Base-by-base conservation (phyloP, 1,140 invertebrate genomes). In the Chironomus tepperi region DNA sequence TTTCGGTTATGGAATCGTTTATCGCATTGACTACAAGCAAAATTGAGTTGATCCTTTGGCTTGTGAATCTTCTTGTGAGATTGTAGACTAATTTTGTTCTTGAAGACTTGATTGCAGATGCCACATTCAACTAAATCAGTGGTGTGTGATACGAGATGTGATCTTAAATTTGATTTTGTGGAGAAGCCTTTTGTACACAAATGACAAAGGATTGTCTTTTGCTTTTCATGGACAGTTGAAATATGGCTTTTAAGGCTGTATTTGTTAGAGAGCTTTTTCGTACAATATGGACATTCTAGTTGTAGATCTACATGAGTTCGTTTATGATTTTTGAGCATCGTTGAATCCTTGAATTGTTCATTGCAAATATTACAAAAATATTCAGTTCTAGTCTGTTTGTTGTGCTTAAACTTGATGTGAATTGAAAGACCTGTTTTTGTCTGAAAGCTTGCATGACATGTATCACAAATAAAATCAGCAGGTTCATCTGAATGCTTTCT, bases 51-150 rank as follows among this genome's bases (percentile, higher is more conserved):
- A 5, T 57, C 47, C 15, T 57, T 57, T 57, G 65, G 65, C 7
- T 70, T 70, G 12, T 70, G 65, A 70, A 70, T 70, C 18, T 70
- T 70, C 6, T 21, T 18, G 18, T 70, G 65, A 8, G 65, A 70
- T 19, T 70, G 65, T 6, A 70, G 18, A 19, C 65, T 70, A 9
- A 70, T 18, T 3, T 16, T 18, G 18, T 70, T 70, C 19, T 70
- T 70, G 16, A 70, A 70, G 3, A 19, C 5, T 19, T n/a, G 9
- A 19, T 18, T 6, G 18, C 65, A 70, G 7, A 70, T 21, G 6
- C 19, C 16, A 21, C 65, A 70, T 6, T 16, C 8, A 18, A 70
- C 65, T 18, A 18, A 18, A 7, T 70, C 65, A 18, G 65, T 70
- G 1, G 16, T 18, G 10, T 70, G 65, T 19, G 16, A 19, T 18